Percentiles rank a stretch among this genome's conserved stretches.
phyloP scores from a whole-genome alignment of 2,797 vertebrate genomes.

The Ispidina picta region DNA sequence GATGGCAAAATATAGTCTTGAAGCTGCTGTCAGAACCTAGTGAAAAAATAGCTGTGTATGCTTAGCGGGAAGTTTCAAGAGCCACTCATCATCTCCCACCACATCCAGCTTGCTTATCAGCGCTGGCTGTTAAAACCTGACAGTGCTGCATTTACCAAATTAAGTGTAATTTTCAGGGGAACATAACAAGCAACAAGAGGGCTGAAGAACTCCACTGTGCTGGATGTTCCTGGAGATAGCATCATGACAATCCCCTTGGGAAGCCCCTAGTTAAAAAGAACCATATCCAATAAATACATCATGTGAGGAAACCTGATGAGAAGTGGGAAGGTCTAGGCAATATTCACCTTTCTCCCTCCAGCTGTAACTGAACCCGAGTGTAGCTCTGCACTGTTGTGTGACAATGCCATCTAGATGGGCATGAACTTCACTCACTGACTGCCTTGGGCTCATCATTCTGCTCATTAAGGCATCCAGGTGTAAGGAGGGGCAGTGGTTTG shows the following conservation, averaged over 20 bases:
- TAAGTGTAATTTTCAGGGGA: slow-evolving; percentile 77
- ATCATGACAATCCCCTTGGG: slow-evolving; percentile 73
- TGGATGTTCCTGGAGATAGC: slow-evolving; percentile 81
- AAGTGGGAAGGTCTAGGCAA: neutral
- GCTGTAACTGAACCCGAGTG: neutral
- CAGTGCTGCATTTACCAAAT: slow-evolving; percentile 79
- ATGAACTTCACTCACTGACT: neutral
- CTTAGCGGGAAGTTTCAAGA: neutral
- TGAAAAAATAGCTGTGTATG: neutral
- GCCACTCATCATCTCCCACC: neutral
- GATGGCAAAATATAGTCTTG: neutral
- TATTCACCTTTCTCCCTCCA: neutral
- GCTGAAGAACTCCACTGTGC: slow-evolving; percentile 78
- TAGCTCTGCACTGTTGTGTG: neutral
- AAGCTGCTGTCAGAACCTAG: neutral
- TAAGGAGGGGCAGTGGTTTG: neutral
- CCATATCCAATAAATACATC: slow-evolving; percentile 67
- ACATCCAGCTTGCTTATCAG: neutral
- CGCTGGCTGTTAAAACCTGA: slow-evolving; percentile 75
- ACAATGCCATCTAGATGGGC: neutral
- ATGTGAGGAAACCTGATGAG: neutral
- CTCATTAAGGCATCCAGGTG: neutral
- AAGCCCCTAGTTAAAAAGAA: slow-evolving; percentile 76
- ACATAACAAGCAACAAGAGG: slow-evolving; percentile 61
- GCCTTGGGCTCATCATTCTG: neutral